Evolutionary conservation across 2,113 vertebrate genomes (phyloP).

Genomic region (Sceloporus undulatus): DNA sequence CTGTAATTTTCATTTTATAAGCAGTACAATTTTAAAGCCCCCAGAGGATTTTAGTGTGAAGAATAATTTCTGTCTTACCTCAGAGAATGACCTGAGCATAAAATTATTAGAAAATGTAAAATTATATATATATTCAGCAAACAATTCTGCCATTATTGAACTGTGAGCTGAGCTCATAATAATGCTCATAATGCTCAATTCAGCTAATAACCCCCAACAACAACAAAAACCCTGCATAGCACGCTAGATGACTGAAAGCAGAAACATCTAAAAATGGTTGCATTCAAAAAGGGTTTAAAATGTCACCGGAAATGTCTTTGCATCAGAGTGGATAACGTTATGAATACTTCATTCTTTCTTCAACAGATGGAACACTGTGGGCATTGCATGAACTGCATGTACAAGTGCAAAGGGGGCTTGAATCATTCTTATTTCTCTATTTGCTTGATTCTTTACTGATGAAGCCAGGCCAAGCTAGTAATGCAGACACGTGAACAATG

Average conservation of each 20-base stretch:
- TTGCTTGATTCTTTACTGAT: conserved; percentile 36
- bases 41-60: conserved; percentile 47
- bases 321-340: conserved; percentile 74
- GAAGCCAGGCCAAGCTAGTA: conserved; percentile 24
- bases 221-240: conserved; percentile 59
- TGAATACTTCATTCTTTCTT: conserved; percentile 79
- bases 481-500: not conserved
- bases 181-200: conserved; percentile 74
- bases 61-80: conserved; percentile 60
- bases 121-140: conserved; percentile 66
- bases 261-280: conserved; percentile 74
- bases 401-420: conserved; percentile 31
- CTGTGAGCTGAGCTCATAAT: conserved; percentile 70
- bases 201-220: conserved; percentile 70
- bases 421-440: conserved; percentile 28
- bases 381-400: conserved; percentile 12
- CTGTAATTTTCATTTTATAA: conserved; percentile 52
- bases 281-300: conserved; percentile 80
- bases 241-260: conserved; percentile 73
- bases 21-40: conserved; percentile 35
- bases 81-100: conserved; percentile 65
- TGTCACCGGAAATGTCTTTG: conserved; percentile 81
- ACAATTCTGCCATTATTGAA: conserved; percentile 70
- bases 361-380: conserved; percentile 71
- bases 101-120: conserved; percentile 70